These are phyloP conservation scores for Hyperoplus immaculatus DNA, from an alignment of 2,797 vertebrate genomes.

Conservation along the genomic window DNA sequence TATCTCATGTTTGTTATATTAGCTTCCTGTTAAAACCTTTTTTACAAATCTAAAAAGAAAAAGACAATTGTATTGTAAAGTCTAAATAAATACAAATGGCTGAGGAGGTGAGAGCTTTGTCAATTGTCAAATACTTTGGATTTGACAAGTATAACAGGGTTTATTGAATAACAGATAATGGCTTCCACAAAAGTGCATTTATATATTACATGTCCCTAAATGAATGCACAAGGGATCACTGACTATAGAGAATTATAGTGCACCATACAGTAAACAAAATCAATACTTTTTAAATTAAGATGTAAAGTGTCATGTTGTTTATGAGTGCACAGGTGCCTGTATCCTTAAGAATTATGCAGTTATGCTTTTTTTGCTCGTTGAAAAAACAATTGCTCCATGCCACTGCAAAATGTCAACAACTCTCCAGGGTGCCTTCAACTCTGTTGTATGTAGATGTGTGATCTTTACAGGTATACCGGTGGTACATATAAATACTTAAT, in stretches of 20 bases:
- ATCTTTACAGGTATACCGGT: neutral
- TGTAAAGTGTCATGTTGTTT: too few relatives aligned
- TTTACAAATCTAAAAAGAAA: too few relatives aligned
- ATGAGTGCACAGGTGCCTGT: too few relatives aligned
- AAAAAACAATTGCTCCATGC: neutral
- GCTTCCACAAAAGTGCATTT: neutral
- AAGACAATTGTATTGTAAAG: too few relatives aligned
- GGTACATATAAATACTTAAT: neutral
- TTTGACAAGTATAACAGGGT: neutral
- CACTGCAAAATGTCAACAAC: neutral
- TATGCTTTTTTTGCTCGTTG: neutral
- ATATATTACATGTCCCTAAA: neutral
- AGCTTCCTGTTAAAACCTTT: too few relatives aligned
- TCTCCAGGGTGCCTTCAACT: neutral
- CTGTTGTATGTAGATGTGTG: neutral
- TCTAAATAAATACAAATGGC: slow-evolving; percentile 2
- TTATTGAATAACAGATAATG: neutral
- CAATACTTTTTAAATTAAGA: too few relatives aligned
- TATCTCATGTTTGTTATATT: too few relatives aligned
- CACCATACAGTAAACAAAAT: too few relatives aligned
- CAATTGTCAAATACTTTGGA: neutral
- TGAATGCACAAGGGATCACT: neutral
- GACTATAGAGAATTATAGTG: too few relatives aligned
- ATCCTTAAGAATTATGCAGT: too few relatives aligned
- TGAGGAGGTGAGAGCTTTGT: neutral